Base-by-base conservation (phyloP, 2,113 vertebrate genomes). In the Carassius gibelio region DNA sequence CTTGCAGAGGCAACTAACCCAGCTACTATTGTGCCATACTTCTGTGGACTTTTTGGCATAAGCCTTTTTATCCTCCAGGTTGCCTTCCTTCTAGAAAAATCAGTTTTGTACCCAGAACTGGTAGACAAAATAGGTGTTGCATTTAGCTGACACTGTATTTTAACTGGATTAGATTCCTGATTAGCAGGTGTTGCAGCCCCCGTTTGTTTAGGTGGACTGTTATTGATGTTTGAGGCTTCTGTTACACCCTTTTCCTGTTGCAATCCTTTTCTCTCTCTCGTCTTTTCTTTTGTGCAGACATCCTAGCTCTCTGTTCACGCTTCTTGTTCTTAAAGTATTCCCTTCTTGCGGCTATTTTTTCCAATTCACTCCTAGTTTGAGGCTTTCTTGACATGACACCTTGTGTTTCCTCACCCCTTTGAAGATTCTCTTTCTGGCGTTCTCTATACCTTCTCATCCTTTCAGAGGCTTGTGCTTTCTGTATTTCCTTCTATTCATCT, bases 201-300 rank as follows among this genome's bases (percentile, higher is more conserved):
- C 15, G 5, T 57, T 15, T 57, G 55, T 19, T 57, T 19, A 57
- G 55, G 15, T 57, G 55, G 55, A 57, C 19, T 57, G 55, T 57
- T 57, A 57, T 57, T 57, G 55, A 57, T 57, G 17, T 5, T 57
- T 57, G 55, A 64, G 61, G 21, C 61, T 64, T n/a, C n/a, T n/a
- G n/a, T n/a, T n/a, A 64, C 61, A 64, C n/a, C 61, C 61, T 23
- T 64, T 64, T 64, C 61, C 61, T 64, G 61, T 23, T 64, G 61
- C 61, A n/a, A 64, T 64, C 61, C 61, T 64, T 64, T 64, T 64
- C 61, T 64, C 61, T 64, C 61, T 64, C 61, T 64, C 8, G 55
- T 57, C 55, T 57, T 57, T 57, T 57, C 55, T 57, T 57, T 57
- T 57, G 55, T 57, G 55, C 55, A 57, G 55, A 57, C 55, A 57